Percentiles rank a stretch among this genome's conserved stretches.
Evolutionary conservation across 1,140 invertebrate genomes (phyloP).

Genomic region (Doryteuthis pealeii): DNA sequence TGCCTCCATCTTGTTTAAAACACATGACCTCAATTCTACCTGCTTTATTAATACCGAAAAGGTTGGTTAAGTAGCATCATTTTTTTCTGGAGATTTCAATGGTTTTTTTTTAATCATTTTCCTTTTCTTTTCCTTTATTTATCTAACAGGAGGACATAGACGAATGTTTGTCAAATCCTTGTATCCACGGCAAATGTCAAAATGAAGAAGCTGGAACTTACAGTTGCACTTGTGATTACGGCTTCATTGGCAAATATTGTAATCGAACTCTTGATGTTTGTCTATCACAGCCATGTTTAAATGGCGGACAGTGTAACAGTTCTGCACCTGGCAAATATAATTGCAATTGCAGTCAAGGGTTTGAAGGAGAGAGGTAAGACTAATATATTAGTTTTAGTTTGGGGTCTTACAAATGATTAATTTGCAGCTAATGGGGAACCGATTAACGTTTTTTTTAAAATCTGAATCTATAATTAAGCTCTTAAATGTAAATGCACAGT

Average conservation of each 20-base stretch:
- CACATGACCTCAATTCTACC: too few species aligned
- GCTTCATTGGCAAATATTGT: background rate
- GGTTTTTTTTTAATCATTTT: slow-evolving; percentile 7
- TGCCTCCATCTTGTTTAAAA: too few species aligned
- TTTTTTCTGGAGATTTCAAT: too few species aligned
- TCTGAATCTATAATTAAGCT: too few species aligned
- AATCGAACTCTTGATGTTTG: background rate
- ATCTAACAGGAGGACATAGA: slow-evolving; percentile 31
- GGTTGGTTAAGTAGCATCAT: too few species aligned
- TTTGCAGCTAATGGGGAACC: too few species aligned
- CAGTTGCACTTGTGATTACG: slow-evolving; percentile 27
- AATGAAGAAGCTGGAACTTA: slow-evolving; percentile 33
- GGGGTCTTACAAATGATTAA: too few species aligned
- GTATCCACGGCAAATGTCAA: slow-evolving; percentile 31
- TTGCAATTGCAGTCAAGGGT: slow-evolving; percentile 70
- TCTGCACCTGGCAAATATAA: background rate
- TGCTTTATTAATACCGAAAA: too few species aligned
- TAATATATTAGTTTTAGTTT: too few species aligned
- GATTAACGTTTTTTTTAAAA: too few species aligned
- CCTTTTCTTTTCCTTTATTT: background rate
- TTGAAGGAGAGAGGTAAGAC: slow-evolving; percentile 78
- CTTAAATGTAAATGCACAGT: too few species aligned
- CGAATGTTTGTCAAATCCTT: slow-evolving; percentile 18
- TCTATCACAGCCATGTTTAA: background rate
- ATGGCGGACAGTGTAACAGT: slow-evolving; percentile 22